phyloP scores from a whole-genome alignment of 1,140 invertebrate genomes.

The Zaprionus lachaisei region DNA sequence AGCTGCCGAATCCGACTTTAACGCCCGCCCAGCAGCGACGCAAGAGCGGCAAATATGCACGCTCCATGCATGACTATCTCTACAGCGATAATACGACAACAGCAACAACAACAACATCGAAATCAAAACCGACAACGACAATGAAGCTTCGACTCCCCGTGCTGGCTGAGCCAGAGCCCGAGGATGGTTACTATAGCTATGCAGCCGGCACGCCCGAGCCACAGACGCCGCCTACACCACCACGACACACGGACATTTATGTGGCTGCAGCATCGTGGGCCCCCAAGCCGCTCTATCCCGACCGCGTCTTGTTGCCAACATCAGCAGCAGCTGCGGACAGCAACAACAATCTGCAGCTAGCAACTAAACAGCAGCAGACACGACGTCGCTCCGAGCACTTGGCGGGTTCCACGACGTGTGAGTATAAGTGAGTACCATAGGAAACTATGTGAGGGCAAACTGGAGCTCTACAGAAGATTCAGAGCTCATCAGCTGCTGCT shows the following conservation, averaged over 20 bases:
- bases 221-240: conserved; percentile 42
- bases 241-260: conserved; percentile 84
- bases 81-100: conserved; percentile 61
- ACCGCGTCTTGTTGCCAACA: conserved; percentile 68
- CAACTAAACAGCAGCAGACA: conserved; percentile 53
- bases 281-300: conserved; percentile 86
- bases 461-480: conserved; percentile 33
- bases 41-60: conserved; percentile 70
- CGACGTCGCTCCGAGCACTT: conserved; percentile 71
- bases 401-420: conserved; percentile 83
- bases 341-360: conserved; percentile 50
- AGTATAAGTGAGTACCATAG: conserved; percentile 79
- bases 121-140: conserved; percentile 10
- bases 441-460: conserved; percentile 26
- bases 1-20: conserved; percentile 47
- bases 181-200: conserved; percentile 81
- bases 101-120: conserved; percentile 13
- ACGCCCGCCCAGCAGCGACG: conserved; percentile 63
- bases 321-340: conserved; percentile 10
- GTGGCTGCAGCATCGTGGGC: conserved; percentile 87
- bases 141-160: conserved; percentile 65
- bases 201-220: conserved; percentile 73
- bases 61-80: conserved; percentile 79
- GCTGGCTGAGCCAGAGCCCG: conserved; percentile 72
- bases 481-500: conserved; percentile 32